Percentiles rank a stretch among this genome's conserved stretches.
Evolutionary conservation across 2,113 vertebrate genomes (phyloP).

Genomic region (Laterallus jamaicensis): DNA sequence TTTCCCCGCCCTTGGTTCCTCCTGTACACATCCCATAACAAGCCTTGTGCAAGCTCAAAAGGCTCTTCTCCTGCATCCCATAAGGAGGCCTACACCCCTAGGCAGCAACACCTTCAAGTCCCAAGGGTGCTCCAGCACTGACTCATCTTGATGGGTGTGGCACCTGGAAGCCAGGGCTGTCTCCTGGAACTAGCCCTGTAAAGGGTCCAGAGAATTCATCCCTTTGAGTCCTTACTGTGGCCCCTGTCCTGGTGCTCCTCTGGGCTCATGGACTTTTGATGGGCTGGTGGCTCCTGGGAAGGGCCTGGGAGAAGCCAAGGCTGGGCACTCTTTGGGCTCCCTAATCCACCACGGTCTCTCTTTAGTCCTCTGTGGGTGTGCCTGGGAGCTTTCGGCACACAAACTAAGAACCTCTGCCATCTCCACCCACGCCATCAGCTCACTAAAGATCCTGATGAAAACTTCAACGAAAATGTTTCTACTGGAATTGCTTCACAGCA

Average conservation of each 20-base stretch:
- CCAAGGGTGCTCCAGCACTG: background rate
- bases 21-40: background rate
- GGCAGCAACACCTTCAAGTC: background rate
- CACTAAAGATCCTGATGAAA: background rate
- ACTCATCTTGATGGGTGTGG: background rate
- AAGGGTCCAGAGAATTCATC: background rate
- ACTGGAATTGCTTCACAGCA: background rate
- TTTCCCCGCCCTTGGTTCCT: background rate
- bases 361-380: background rate
- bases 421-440: background rate
- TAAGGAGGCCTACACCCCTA: background rate
- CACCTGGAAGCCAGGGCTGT: fast-evolving
- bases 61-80: background rate
- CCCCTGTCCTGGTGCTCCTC: background rate
- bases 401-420: background rate
- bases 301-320: background rate
- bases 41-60: background rate
- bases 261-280: background rate
- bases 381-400: background rate
- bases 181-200: background rate
- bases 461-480: background rate
- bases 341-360: background rate
- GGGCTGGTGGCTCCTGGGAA: background rate
- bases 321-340: background rate
- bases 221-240: background rate